These are phyloP conservation scores for Eriosoma lanigerum DNA, from an alignment of 1,140 invertebrate species.

Conservation along the genomic window DNA sequence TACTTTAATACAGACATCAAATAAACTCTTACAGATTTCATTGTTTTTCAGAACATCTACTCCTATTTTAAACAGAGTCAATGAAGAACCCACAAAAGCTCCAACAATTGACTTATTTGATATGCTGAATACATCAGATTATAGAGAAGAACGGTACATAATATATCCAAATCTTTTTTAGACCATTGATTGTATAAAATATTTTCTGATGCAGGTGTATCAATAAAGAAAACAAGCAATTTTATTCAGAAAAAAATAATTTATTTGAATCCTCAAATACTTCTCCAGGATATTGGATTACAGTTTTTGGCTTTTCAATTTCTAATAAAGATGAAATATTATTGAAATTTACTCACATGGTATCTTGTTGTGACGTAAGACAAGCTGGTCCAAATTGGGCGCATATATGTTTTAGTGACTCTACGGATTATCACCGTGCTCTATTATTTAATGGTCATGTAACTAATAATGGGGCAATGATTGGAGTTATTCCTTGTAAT, in stretches of 20 bases:
- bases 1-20: neutral
- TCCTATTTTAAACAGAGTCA: slow-evolving; percentile 34
- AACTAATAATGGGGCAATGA: slow-evolving; percentile 45
- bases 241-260: slow-evolving; percentile 44
- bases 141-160: slow-evolving; percentile 33
- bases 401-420: slow-evolving; percentile 43
- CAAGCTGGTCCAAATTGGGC: slow-evolving; percentile 48
- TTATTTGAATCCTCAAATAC: neutral
- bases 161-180: no score
- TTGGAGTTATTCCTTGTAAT: slow-evolving; percentile 47
- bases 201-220: slow-evolving; percentile 8
- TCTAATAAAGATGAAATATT: slow-evolving; percentile 50
- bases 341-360: slow-evolving; percentile 39
- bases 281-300: neutral
- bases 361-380: slow-evolving; percentile 36
- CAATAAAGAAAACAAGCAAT: slow-evolving; percentile 49
- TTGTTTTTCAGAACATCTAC: slow-evolving; percentile 30
- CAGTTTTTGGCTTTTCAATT: slow-evolving; percentile 32
- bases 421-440: slow-evolving; percentile 47
- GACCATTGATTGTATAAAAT: no score
- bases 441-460: slow-evolving; percentile 44
- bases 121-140: slow-evolving; percentile 21
- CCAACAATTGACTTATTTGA: slow-evolving; percentile 45
- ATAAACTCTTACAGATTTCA: neutral
- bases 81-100: slow-evolving; percentile 42